A percentile compares a stretch with the other conserved stretches of the same genome.
Conservation (phyloP, 1,140 invertebrate genomes). For the Rhynchophorus ferrugineus region DNA sequence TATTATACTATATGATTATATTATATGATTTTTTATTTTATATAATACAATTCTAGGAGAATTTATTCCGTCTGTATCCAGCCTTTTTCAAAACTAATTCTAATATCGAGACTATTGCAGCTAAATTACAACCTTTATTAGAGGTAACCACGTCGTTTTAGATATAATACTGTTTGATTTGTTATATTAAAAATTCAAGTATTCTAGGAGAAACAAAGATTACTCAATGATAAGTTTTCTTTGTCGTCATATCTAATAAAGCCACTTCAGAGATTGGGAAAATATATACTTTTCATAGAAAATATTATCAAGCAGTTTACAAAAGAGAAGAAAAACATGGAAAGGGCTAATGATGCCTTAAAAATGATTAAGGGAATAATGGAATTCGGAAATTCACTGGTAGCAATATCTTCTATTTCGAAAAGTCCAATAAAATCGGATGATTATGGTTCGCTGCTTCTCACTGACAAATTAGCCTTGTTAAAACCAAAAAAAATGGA, state of each 20-base stretch:
- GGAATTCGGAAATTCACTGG: neutral
- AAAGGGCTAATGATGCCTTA: neutral
- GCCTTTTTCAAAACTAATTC: too few species aligned
- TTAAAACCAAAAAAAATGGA: neutral
- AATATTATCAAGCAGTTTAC: neutral
- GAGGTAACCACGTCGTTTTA: too few species aligned
- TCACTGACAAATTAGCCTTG: neutral
- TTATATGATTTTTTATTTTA: too few species aligned
- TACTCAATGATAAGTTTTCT: too few species aligned
- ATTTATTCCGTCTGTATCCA: too few species aligned
- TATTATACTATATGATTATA: too few species aligned
- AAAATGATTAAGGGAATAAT: neutral
- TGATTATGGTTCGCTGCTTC: neutral
- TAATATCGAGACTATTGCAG: too few species aligned
- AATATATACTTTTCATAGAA: neutral
- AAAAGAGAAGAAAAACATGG: neutral
- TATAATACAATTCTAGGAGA: too few species aligned
- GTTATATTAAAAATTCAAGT: too few species aligned
- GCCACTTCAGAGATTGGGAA: neutral
- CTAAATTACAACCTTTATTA: too few species aligned
- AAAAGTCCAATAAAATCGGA: neutral
- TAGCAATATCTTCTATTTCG: neutral
- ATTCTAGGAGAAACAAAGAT: too few species aligned
- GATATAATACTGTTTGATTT: too few species aligned
- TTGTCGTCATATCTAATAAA: neutral